A percentile compares a stretch with the other conserved stretches of the same genome.
These are phyloP conservation scores for Corythornis vintsioides DNA, from an alignment of 2,113 vertebrate genomes.

Conservation along the genomic window DNA sequence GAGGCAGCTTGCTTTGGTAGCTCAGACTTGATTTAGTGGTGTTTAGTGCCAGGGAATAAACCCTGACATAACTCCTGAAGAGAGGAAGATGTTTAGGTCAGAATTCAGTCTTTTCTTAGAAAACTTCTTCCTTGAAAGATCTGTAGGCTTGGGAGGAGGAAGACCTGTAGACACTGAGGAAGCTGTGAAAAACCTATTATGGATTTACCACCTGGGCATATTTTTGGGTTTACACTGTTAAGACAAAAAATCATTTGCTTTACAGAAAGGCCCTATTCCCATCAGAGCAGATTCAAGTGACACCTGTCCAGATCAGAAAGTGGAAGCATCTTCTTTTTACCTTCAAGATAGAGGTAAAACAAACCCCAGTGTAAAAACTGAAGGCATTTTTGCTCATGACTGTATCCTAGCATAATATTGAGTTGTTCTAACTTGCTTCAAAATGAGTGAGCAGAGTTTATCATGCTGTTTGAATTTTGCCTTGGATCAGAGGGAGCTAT, in stretches of 20 bases:
- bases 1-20: background rate
- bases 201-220: background rate
- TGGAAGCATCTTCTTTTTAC: background rate
- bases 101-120: background rate
- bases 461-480: background rate
- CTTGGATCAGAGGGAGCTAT: background rate
- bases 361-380: background rate
- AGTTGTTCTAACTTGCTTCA: background rate
- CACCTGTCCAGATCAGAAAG: background rate
- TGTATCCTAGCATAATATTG: background rate
- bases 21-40: background rate
- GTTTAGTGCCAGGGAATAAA: background rate
- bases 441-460: background rate
- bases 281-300: background rate
- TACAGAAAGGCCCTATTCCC: conserved; percentile 10
- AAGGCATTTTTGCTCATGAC: background rate
- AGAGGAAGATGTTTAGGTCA: background rate
- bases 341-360: conserved; percentile 10
- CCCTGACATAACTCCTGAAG: background rate
- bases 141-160: background rate
- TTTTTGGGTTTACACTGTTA: background rate
- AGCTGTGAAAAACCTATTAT: background rate
- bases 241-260: background rate
- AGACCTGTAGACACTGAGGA: background rate
- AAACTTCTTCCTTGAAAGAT: background rate